phyloP scores from a whole-genome alignment of 2,888 invertebrate species.

The Lochmaea crataegi region DNA sequence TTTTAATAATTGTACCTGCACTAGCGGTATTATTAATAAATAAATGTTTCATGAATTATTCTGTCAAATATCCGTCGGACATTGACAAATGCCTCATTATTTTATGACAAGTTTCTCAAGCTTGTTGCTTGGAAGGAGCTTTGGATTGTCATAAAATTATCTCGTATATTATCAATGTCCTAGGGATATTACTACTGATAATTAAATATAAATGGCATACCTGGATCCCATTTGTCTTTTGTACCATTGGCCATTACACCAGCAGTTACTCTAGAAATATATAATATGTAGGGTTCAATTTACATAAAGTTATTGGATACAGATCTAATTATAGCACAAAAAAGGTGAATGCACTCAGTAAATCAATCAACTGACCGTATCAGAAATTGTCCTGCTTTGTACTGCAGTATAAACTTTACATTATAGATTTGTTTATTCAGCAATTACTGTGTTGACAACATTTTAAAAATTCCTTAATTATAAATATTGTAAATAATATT shows the following conservation, averaged over 20 bases:
- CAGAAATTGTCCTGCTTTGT: constrained; percentile 8
- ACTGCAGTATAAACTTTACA: not conserved
- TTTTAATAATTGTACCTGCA: too few relatives aligned
- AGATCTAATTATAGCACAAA: constrained; percentile 38
- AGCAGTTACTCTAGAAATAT: constrained; percentile 68
- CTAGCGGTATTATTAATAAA: too few relatives aligned
- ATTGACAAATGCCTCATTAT: too few relatives aligned
- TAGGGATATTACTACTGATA: too few relatives aligned
- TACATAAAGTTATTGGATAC: not conserved
- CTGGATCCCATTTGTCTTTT: constrained; percentile 71
- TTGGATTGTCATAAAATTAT: too few relatives aligned
- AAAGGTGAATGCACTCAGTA: constrained; percentile 23
- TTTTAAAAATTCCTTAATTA: not conserved
- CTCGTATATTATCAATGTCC: too few relatives aligned
- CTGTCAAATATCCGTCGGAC: too few relatives aligned
- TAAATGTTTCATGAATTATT: too few relatives aligned
- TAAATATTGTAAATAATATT: not conserved
- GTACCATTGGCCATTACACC: constrained; percentile 70
- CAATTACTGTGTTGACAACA: constrained; percentile 11
- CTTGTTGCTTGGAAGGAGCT: too few relatives aligned
- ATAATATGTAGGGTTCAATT: constrained; percentile 10
- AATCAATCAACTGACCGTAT: constrained; percentile 13
- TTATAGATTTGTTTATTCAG: constrained; percentile 20
- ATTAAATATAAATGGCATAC: constrained; percentile 60
- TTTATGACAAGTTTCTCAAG: too few relatives aligned